Evolutionary conservation across 2,113 vertebrate species (phyloP).

Genomic region (Podiceps cristatus): DNA sequence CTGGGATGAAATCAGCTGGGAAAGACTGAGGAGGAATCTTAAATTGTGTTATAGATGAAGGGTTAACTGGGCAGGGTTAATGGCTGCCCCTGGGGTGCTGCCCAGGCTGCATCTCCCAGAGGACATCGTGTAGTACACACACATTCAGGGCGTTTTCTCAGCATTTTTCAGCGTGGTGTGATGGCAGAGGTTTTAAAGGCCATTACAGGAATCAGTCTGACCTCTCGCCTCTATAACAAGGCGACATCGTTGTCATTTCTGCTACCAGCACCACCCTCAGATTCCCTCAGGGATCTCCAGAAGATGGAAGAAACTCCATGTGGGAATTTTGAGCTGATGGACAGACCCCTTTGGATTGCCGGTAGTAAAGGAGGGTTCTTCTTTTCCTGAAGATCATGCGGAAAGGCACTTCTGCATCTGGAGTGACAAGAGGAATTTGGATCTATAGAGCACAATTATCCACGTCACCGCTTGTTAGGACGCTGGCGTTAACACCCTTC

Average conservation of each 20-base stretch:
- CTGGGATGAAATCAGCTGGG: neutral
- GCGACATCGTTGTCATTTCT: neutral
- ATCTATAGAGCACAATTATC: conserved; percentile 13
- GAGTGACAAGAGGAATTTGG: conserved; percentile 29
- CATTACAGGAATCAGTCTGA: neutral
- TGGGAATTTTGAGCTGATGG: neutral
- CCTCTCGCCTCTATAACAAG: neutral
- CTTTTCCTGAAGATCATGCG: neutral
- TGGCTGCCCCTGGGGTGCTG: neutral
- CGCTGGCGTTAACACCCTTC: conserved; percentile 61
- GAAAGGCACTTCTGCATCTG: neutral
- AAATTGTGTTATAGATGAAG: neutral
- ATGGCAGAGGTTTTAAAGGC: neutral
- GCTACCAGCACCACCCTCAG: neutral
- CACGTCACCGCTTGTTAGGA: conserved; percentile 27
- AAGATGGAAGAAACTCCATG: neutral
- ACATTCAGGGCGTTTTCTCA: neutral
- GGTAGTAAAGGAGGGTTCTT: neutral
- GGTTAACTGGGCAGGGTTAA: neutral
- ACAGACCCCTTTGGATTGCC: neutral
- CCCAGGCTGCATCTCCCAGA: neutral
- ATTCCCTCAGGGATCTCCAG: neutral
- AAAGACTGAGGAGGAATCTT: neutral
- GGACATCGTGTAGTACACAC: neutral
- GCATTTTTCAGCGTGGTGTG: neutral